Conservation (phyloP, 2,888 invertebrate species). For the Phalera bucephala region DNA sequence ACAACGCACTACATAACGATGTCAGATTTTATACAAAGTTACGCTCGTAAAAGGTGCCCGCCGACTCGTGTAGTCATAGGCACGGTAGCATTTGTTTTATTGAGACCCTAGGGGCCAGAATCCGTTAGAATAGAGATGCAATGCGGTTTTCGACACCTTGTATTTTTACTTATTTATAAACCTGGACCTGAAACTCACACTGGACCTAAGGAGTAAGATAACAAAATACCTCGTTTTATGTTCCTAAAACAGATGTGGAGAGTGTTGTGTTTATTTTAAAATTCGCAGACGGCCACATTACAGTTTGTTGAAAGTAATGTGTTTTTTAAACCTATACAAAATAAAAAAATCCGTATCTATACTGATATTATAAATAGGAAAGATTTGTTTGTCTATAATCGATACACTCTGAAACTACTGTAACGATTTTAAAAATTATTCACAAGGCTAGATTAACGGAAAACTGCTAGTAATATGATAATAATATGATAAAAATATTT, state of each 20-base stretch:
- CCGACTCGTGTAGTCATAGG: constrained; percentile 24
- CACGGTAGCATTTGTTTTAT: constrained; percentile 32
- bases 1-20: constrained; percentile 19
- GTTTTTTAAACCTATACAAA: too few relatives aligned
- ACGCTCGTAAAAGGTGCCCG: constrained; percentile 25
- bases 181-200: too few relatives aligned
- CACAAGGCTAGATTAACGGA: too few relatives aligned
- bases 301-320: too few relatives aligned
- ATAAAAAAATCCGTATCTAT: too few relatives aligned
- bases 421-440: too few relatives aligned
- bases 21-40: constrained; percentile 29
- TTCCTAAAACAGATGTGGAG: not conserved
- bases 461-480: too few relatives aligned
- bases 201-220: too few relatives aligned
- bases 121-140: constrained; percentile 16
- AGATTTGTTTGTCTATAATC: too few relatives aligned
- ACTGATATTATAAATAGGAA: too few relatives aligned
- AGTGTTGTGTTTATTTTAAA: not conserved
- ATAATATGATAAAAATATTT: too few relatives aligned
- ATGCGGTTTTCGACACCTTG: constrained; percentile 24
- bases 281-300: not conserved
- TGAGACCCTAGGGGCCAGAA: constrained; percentile 17
- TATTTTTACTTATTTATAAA: constrained; percentile 15
- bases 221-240: constrained; percentile 1
- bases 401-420: too few relatives aligned